A percentile compares a stretch with the other conserved stretches of the same genome.
phyloP scores from a whole-genome alignment of 2,888 invertebrate species.

The Aporophyla nigra region DNA sequence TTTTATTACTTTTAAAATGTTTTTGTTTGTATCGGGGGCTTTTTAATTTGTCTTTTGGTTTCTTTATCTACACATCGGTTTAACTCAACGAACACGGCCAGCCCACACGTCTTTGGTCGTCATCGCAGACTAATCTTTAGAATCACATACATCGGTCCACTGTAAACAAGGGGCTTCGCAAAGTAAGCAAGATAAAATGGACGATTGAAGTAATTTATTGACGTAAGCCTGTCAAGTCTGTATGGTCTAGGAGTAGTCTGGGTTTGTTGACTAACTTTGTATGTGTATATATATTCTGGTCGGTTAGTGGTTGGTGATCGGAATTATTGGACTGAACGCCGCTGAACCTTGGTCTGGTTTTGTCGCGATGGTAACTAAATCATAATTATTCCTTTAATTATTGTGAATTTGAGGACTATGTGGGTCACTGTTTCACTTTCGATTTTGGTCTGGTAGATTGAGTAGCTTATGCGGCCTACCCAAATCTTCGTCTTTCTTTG shows the following conservation, averaged over 20 bases:
- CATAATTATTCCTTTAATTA: not conserved
- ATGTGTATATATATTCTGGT: not conserved
- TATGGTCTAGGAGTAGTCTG: not conserved
- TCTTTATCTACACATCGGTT: not conserved
- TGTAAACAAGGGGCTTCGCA: not conserved
- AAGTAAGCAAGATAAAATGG: constrained; percentile 7
- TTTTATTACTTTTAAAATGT: too few species aligned
- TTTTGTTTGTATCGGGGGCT: too few species aligned
- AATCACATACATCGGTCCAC: not conserved
- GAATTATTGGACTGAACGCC: not conserved
- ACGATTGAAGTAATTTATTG: constrained; percentile 6
- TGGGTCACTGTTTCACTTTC: too few species aligned
- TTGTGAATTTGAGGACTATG: too few species aligned
- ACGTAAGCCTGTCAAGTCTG: not conserved
- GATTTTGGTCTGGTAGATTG: too few species aligned
- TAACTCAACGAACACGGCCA: not conserved
- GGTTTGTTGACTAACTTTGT: not conserved
- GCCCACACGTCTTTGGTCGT: too few species aligned
- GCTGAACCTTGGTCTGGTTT: not conserved
- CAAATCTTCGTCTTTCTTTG: too few species aligned
- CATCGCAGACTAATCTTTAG: constrained; percentile 6
- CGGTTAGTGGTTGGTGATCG: not conserved
- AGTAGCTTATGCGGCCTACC: too few species aligned
- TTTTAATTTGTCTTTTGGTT: not conserved
- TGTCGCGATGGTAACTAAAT: not conserved